Evolutionary conservation across 1,140 invertebrate species (phyloP).

Genomic region (Bombus fervidus): DNA sequence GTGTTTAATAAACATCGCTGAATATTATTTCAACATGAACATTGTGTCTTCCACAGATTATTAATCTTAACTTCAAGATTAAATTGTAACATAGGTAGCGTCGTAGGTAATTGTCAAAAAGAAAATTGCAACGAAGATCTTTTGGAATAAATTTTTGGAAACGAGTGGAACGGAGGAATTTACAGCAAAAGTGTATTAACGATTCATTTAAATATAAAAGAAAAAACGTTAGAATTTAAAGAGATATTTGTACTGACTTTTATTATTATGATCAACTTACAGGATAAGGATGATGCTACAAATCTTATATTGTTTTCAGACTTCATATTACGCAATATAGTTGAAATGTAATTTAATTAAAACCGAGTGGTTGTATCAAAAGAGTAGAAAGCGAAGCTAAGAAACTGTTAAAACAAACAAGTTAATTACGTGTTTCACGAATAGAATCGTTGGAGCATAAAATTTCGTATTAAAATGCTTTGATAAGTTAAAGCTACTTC

Average conservation of each 20-base stretch:
- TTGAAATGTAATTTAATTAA: background rate
- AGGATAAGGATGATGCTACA: background rate
- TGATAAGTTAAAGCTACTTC: background rate
- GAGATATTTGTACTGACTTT: background rate
- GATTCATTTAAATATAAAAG: no score
- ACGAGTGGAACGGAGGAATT: no score
- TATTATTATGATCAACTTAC: background rate
- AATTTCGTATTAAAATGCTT: slow-evolving; percentile 18
- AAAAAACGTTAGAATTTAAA: background rate
- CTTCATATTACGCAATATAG: background rate
- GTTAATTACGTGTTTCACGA: background rate
- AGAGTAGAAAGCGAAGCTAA: background rate
- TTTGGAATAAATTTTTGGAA: no score
- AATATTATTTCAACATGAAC: no score
- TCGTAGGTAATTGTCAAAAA: no score
- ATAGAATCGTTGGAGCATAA: background rate
- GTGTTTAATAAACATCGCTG: no score
- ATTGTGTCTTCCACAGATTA: no score
- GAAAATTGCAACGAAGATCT: no score
- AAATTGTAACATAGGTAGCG: no score
- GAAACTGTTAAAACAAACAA: background rate
- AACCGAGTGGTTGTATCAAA: background rate
- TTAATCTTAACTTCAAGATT: no score
- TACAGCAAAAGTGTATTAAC: no score
- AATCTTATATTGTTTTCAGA: background rate